These are phyloP conservation scores for Drosophila triauraria DNA, from an alignment of 1,140 invertebrate species.

Conservation along the genomic window DNA sequence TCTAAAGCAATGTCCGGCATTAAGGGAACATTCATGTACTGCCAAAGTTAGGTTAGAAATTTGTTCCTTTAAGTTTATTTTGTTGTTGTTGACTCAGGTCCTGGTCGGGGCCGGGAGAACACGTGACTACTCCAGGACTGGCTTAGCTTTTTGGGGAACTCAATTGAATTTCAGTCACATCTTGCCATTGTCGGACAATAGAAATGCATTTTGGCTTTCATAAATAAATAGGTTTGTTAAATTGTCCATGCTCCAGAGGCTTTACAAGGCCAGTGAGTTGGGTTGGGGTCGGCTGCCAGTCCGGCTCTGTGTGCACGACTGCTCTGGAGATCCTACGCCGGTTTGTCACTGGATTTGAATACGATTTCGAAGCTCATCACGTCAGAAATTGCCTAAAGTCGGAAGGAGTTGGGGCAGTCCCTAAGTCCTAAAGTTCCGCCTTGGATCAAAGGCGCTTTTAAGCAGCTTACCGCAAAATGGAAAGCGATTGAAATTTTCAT, in stretches of 20 bases:
- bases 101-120: slow-evolving; percentile 14
- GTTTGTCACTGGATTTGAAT: slow-evolving; percentile 79
- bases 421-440: background rate
- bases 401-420: slow-evolving; percentile 5
- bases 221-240: slow-evolving; percentile 79
- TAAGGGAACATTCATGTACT: background rate
- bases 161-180: slow-evolving; percentile 71
- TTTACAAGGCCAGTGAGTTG: slow-evolving; percentile 3
- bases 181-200: slow-evolving; percentile 45
- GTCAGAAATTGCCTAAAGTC: slow-evolving; percentile 58
- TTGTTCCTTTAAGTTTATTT: slow-evolving; percentile 21
- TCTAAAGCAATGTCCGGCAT: background rate
- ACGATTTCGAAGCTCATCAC: slow-evolving; percentile 66
- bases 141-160: slow-evolving; percentile 51
- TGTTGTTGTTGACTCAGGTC: slow-evolving; percentile 30
- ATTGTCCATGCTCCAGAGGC: slow-evolving; percentile 55
- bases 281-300: slow-evolving; percentile 3
- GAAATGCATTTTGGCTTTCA: slow-evolving; percentile 72
- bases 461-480: slow-evolving; percentile 70
- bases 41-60: background rate
- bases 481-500: slow-evolving; percentile 72
- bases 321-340: slow-evolving; percentile 20
- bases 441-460: slow-evolving; percentile 68
- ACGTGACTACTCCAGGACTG: slow-evolving; percentile 60
- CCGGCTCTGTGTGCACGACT: slow-evolving; percentile 30